Evolutionary conservation across 2,888 invertebrate species (phyloP), one percentile per base, ranked within the genome.

Genomic region (Drosophila atripex): DNA sequence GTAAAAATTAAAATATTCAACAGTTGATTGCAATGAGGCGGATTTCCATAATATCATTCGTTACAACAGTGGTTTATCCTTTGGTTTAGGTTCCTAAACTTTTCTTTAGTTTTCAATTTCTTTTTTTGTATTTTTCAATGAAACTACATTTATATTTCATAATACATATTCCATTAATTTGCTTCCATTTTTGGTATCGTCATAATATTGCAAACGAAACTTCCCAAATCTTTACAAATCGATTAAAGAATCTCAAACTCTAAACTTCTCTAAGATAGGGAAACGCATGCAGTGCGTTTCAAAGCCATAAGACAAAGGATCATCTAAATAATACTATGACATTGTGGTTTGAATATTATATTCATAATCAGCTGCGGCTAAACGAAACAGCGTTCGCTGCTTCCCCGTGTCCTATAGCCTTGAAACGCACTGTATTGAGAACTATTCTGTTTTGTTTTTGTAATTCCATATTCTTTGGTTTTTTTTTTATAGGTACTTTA

Each of bases 21-120:
- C 85, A 86, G 70, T 80, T 86, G 86, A 86, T 86, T 86, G 86
- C 86, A 78, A 85, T 88, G 88, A 88, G 89, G 88, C 88, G 86
- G 79, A 80, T 78, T 85, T 87, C 58, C 75, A 84, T 89, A 89
- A 89, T 88, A 89, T 88, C 89, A 88, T 80, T 85, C 80, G 82
- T 86, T 85, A 76, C 78, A 75, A 72, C 73, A 71, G 77, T 84
- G 78, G 71, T 79, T 58, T 58, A 52, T 51, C 49, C 32, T 28
- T 63, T n/a, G 39, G 16, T 60, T 46, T 57, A 39, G 23, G 32
- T 32, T 32, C 12, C 32, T 12, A 32, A 32, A 32, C 32, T 32
- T 50, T 28, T 11, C n/a, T 59, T 49, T 53, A 12, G 25, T 50
- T 39, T 35, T 39, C 35, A 54, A 46, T 8, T 60, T 32, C 14